These are phyloP conservation scores for Hofmannophila pseudospretella DNA, from an alignment of 2,888 invertebrate species.

Conservation along the genomic window DNA sequence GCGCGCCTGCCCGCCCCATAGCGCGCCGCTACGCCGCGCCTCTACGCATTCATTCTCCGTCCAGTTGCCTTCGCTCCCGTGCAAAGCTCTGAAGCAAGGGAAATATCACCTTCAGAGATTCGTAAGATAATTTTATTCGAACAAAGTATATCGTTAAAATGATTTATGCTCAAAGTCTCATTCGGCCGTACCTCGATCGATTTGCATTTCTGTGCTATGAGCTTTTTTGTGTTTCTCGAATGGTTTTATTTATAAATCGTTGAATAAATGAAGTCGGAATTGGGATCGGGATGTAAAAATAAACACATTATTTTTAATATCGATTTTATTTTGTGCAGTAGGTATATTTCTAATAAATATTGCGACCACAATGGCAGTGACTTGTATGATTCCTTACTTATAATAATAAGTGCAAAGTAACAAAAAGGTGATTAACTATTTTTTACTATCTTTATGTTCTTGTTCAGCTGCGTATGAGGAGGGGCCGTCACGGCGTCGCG, in stretches of 20 bases:
- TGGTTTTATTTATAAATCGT: too few relatives aligned
- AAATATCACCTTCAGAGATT: not conserved
- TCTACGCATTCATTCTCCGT: slow-evolving; percentile 60
- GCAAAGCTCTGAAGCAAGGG: slow-evolving; percentile 44
- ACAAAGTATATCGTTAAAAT: too few relatives aligned
- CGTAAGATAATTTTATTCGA: too few relatives aligned
- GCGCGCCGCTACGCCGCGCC: slow-evolving; percentile 66
- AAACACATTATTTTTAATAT: too few relatives aligned
- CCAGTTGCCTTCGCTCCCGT: slow-evolving; percentile 69
- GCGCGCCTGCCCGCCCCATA: slow-evolving; percentile 80
- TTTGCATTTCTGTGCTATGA: too few relatives aligned
- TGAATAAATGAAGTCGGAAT: too few relatives aligned
- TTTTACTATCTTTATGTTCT: slow-evolving; percentile 33
- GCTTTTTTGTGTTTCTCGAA: too few relatives aligned
- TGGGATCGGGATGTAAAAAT: too few relatives aligned
- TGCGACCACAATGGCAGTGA: slow-evolving; percentile 4
- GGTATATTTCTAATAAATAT: too few relatives aligned
- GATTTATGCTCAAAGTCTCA: too few relatives aligned
- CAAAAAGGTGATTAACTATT: slow-evolving; percentile 1
- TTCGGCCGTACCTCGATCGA: too few relatives aligned
- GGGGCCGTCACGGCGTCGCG: slow-evolving; percentile 43
- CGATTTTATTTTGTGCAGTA: too few relatives aligned
- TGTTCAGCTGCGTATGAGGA: slow-evolving; percentile 33
- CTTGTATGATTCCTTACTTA: not conserved
- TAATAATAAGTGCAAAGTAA: slow-evolving; percentile 2